Conservation (phyloP, 2,888 invertebrate genomes). For the Celastrina argiolus region DNA sequence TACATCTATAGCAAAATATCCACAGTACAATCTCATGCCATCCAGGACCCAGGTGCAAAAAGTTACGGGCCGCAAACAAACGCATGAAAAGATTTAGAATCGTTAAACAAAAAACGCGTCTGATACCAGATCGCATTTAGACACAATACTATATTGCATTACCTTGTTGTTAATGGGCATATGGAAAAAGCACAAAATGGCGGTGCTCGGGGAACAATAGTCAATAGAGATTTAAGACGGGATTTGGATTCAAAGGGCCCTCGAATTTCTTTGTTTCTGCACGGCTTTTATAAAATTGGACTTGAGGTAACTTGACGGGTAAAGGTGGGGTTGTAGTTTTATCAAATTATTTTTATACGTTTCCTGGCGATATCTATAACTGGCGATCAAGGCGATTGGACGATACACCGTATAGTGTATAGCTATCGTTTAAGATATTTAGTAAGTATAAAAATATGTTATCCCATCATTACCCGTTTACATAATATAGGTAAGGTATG, state of each 20-base stretch:
- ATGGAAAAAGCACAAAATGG: slow-evolving; percentile 50
- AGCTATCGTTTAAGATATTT: too few species aligned
- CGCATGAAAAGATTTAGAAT: slow-evolving; percentile 29
- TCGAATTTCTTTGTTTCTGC: slow-evolving; percentile 60
- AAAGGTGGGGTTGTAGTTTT: slow-evolving; percentile 33
- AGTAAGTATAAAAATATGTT: too few species aligned
- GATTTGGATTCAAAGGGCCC: slow-evolving; percentile 67
- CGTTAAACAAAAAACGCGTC: slow-evolving; percentile 42
- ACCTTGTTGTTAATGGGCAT: slow-evolving; percentile 40
- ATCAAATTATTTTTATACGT: too few species aligned
- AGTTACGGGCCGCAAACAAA: slow-evolving; percentile 26
- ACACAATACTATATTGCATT: slow-evolving; percentile 69
- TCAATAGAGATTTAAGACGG: slow-evolving; percentile 66
- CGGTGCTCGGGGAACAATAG: slow-evolving; percentile 56
- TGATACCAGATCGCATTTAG: slow-evolving; percentile 53
- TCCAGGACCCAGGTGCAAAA: slow-evolving; percentile 32
- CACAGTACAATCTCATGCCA: background rate
- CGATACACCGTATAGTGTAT: too few species aligned
- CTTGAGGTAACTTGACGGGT: slow-evolving; percentile 54
- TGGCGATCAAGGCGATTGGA: too few species aligned
- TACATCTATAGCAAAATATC: background rate
- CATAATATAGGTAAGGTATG: too few species aligned
- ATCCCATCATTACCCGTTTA: too few species aligned
- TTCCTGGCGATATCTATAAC: too few species aligned
- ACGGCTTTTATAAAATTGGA: slow-evolving; percentile 56